These are phyloP conservation scores for Hydrozoanthus tunicans DNA, from an alignment of 64 coral and sea anemone genomes.

Conservation along the genomic window DNA sequence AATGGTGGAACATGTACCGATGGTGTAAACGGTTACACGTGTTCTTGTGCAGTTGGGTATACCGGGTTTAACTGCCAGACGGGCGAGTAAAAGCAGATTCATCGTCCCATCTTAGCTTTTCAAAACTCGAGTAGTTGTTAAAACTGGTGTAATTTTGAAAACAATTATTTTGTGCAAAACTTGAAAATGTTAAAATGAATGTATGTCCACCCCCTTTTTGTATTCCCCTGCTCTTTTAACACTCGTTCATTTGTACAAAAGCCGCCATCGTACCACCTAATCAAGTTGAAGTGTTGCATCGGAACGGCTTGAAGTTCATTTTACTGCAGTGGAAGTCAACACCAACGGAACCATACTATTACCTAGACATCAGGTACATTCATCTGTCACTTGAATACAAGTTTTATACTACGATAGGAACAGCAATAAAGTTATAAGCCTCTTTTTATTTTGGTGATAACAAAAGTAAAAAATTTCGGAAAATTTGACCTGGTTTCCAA, in stretches of 20 bases:
- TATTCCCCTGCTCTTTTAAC: not conserved
- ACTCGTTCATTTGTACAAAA: not conserved
- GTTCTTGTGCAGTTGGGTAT: no score
- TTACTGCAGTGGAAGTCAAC: not conserved
- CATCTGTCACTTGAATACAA: not conserved
- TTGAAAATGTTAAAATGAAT: no score
- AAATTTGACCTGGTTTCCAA: no score
- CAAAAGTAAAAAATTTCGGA: no score
- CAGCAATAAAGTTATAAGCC: not conserved
- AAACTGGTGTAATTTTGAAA: no score
- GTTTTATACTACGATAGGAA: not conserved
- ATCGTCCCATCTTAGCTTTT: no score
- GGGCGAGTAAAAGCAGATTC: no score
- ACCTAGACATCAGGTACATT: not conserved
- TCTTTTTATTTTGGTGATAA: not conserved
- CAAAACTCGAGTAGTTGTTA: no score
- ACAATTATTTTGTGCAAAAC: no score
- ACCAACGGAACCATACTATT: not conserved
- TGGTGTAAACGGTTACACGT: no score
- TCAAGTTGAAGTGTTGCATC: not conserved
- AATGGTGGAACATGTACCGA: no score
- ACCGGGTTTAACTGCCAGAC: no score
- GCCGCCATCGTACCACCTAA: not conserved
- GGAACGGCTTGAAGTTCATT: not conserved
- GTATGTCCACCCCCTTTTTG: not conserved